Conservation (phyloP, 2,113 vertebrate species). For the Polypterus senegalus region DNA sequence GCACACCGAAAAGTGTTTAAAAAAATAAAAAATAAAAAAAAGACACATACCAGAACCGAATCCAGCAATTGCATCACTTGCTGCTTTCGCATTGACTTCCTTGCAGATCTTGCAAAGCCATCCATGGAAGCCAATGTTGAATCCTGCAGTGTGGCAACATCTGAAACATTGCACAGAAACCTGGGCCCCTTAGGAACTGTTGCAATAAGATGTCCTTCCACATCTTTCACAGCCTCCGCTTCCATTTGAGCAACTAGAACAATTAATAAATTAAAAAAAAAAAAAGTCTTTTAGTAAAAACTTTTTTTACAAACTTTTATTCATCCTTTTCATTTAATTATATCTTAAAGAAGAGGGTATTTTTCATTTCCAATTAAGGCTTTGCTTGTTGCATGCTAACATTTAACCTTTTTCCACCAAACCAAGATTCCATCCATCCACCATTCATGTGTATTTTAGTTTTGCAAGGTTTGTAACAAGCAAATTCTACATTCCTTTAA, state of each 20-base stretch:
- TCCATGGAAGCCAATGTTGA: conserved; percentile 43
- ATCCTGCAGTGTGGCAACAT: conserved; percentile 33
- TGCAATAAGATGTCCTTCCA: conserved; percentile 35
- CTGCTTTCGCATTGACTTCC: conserved; percentile 68
- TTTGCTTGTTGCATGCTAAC: too few species aligned
- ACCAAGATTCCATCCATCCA: too few species aligned
- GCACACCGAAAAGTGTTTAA: too few species aligned
- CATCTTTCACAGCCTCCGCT: conserved; percentile 49
- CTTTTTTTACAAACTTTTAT: too few species aligned
- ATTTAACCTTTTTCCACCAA: too few species aligned
- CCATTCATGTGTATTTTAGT: too few species aligned
- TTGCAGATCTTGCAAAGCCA: conserved; percentile 48
- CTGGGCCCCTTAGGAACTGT: conserved; percentile 36
- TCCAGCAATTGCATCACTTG: conserved; percentile 76
- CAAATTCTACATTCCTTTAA: too few species aligned
- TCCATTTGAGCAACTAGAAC: conserved; percentile 71
- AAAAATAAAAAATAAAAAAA: background rate
- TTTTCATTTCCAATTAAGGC: too few species aligned
- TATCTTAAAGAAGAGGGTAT: too few species aligned
- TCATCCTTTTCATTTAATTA: too few species aligned
- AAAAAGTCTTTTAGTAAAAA: too few species aligned
- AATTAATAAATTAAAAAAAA: background rate
- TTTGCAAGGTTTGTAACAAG: too few species aligned
- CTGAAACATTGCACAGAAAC: conserved; percentile 34
- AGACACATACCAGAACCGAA: conserved; percentile 65